Base-by-base conservation (phyloP, 2,888 invertebrate genomes). In the Ennomos erosarius region DNA sequence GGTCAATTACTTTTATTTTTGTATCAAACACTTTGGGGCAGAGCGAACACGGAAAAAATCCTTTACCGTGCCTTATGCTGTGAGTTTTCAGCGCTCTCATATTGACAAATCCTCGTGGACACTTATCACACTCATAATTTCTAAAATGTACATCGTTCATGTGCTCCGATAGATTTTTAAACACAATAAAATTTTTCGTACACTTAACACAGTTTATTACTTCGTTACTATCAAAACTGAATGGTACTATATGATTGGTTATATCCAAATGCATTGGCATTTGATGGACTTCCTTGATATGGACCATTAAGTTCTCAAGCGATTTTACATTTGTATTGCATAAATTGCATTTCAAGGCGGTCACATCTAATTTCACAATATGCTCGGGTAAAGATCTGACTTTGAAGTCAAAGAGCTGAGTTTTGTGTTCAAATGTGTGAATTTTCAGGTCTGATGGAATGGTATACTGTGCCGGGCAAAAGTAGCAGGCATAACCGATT, bases 11-110 rank as follows among this genome's bases (percentile, higher is more conserved):
- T 2, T 82, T 83, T 9, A 76, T 75, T n/a, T 77, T 73, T 0
- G 82, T 84, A 6, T 81, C 76, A 40, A 89, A 91, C 0, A 79
- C 73, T 65, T 88, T 87, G 0, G 78, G 75, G 47, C 91, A 91
- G 33, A 71, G 74, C 0, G 77, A 73, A 54, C 90, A 81, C 5
- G 50, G 56, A 0, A 74, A 74, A 12, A 59, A 37, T 1, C 67
- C 64, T 0, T 53, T 62, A 4, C 67, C 69, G n/a, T 79, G 79
- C 10, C 69, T 61, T 9, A 74, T 73, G 4, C 63, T 70, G 26
- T 79, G 79, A 0, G 71, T 65, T 33, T 69, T 69, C 59, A 75
- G 60, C 0, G 73, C 59, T 8, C 69, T 67, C 9, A 73, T 67
- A 12, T 75, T 79, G 0, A 79, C 74, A 12, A 88, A 89, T 0